Conservation (phyloP, 53 echinoderm and acorn worm genomes). For the Glandiceps talaboti region DNA sequence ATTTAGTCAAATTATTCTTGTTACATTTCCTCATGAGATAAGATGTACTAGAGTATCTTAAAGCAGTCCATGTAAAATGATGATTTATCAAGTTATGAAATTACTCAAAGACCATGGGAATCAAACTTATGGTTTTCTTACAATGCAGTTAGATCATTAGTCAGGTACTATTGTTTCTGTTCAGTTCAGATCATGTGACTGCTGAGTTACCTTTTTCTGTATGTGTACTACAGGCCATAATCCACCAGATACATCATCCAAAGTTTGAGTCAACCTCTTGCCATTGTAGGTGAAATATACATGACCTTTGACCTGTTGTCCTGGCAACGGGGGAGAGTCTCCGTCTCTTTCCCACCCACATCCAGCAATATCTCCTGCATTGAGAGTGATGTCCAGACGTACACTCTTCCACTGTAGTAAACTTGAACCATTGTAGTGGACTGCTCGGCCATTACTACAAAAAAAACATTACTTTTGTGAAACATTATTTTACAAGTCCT, state of each 20-base stretch:
- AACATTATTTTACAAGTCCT: too few relatives aligned
- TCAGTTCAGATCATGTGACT: too few relatives aligned
- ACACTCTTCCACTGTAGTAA: conserved; percentile 83
- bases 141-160: too few relatives aligned
- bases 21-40: too few relatives aligned
- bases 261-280: conserved; percentile 33
- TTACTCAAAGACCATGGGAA: too few relatives aligned
- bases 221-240: conserved; percentile 71
- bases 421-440: conserved; percentile 80
- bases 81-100: too few relatives aligned
- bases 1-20: too few relatives aligned
- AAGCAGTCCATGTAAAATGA: too few relatives aligned
- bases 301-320: conserved; percentile 38
- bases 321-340: conserved; percentile 28
- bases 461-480: too few relatives aligned
- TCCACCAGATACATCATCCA: conserved; percentile 59
- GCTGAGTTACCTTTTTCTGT: conserved; percentile 52
- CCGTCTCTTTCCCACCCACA: conserved; percentile 64
- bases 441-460: conserved; percentile 57
- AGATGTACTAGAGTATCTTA: too few relatives aligned
- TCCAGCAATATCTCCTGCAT: conserved; percentile 54
- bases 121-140: too few relatives aligned
- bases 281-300: conserved; percentile 80
- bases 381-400: conserved; percentile 53
- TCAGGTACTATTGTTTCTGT: too few relatives aligned